Base-by-base conservation (phyloP, 2,888 invertebrate species). In the Cremastobaeus sp. region DNA sequence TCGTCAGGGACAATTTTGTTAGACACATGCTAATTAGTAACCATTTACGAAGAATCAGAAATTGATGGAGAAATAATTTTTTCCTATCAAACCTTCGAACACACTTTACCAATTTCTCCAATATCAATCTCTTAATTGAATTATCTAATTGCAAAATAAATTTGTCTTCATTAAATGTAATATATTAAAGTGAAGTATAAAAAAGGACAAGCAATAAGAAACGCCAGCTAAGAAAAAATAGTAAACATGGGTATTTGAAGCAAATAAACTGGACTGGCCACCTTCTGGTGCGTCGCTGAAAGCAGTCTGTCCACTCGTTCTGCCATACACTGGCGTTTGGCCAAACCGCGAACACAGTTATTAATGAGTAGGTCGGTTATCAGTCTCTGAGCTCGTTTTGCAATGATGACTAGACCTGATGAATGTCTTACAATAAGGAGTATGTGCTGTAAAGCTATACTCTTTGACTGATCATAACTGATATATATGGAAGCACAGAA, bases 371-470 rank as follows among this genome's bases (percentile, higher is more conserved):
- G 78, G 77, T 66, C 79, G 82, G 81, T 84, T 83, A 84, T 84
- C 84, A 83, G 82, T 81, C 82, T 83, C 84, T 84, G 83, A 84
- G 82, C 82, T 79, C 76, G 82, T 84, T 81, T n/a, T n/a, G 82
- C 76, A 76, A 72, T 76, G 75, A 80, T 82, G 83, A 84, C 81
- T 83, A 81, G n/a, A 75, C 78, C 80, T 79, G 81, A 78, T 79
- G 78, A 76, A 71, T 74, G 57, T 69, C 68, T 82, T n/a, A n/a
- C n/a, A n/a, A n/a, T n/a, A n/a, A n/a, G n/a, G n/a, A n/a, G n/a
- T n/a, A n/a, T n/a, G n/a, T n/a, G n/a, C n/a, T n/a, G n/a, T n/a
- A n/a, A n/a, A n/a, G n/a, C n/a, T n/a, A n/a, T n/a, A n/a, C n/a
- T n/a, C n/a, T n/a, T n/a, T n/a, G n/a, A n/a, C n/a, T n/a, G n/a